These are phyloP conservation scores for Pollenia amentaria DNA, from an alignment of 2,888 invertebrate genomes.

Conservation along the genomic window DNA sequence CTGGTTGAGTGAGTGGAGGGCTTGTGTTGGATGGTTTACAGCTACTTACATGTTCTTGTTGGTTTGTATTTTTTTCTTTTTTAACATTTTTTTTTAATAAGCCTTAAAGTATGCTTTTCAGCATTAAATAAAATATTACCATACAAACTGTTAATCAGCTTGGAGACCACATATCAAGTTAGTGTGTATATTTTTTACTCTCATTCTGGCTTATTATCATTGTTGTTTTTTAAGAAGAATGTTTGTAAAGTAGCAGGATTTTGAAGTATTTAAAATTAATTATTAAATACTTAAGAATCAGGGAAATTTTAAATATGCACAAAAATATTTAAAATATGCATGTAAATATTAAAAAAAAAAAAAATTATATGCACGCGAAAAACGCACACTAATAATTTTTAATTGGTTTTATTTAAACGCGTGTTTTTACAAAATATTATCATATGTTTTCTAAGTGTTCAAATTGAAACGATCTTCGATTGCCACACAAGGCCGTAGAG, in stretches of 20 bases:
- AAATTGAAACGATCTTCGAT: too few species aligned
- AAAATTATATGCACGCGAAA: too few species aligned
- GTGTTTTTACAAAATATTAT: too few species aligned
- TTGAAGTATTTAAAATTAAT: background rate
- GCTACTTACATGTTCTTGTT: background rate
- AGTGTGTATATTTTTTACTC: background rate
- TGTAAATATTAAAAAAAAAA: too few species aligned
- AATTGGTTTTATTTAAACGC: too few species aligned
- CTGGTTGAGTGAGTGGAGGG: conserved; percentile 10
- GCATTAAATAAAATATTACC: conserved; percentile 54
- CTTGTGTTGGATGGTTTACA: background rate
- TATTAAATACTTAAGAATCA: too few species aligned
- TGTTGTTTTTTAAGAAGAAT: background rate
- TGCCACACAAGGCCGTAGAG: too few species aligned
- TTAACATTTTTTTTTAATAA: conserved; percentile 1
- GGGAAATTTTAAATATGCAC: too few species aligned
- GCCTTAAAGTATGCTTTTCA: conserved; percentile 46
- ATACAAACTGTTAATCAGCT: conserved; percentile 65
- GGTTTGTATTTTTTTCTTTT: background rate
- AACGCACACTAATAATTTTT: too few species aligned
- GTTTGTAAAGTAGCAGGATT: background rate
- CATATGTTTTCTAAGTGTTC: too few species aligned
- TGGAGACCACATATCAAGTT: conserved; percentile 39
- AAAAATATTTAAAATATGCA: too few species aligned
- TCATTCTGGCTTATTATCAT: background rate